Base-by-base conservation (phyloP, 2,797 vertebrate species). In the Aldrovandia affinis region DNA sequence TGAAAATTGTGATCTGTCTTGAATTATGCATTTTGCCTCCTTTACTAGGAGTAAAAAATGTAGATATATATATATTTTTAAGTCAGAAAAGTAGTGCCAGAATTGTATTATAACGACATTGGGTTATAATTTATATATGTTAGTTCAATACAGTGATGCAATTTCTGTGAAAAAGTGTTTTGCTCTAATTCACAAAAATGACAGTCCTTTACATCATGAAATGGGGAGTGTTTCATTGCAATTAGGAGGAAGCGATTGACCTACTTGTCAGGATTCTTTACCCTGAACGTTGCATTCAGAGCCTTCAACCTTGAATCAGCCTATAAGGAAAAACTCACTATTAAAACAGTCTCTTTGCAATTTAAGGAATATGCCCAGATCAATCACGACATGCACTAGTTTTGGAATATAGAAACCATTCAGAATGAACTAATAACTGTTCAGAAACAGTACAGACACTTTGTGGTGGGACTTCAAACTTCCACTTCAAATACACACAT, bases 261-360 rank as follows among this genome's bases (percentile, higher is more conserved):
- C 95, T 96, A 99, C 98, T 96, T 98, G 91, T 99, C 97, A 89
- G 98, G 97, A 89, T 97, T 99, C 92, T 97, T 98, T 92, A 99
- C 98, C 93, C 98, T 96, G 95, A 98, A 99, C 89, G 97, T 99
- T 92, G 97, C 98, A 90, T 96, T 99, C 89, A 99, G 95, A 91
- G 97, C 97, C 95, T 97, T 96, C 92, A 99, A 95, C 90, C 98
- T 97, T 90, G 98, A 99, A 92, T 99, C 98, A 84, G 97, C 97
- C 98, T 99, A 93, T 84, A 94, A 88, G 54, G 3, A 89, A 84
- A 10, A 18, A 30, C 47, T 55, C 30, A 80, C 5, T 39, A 65
- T 14, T 30, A 28, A 52, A 57, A 61, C 3, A 80, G 75, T 39
- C 33, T 39, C 33, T 63, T 28, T 63, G 59, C 6, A 28, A 28